These are phyloP conservation scores for Ctenopoma kingsleyae DNA, from an alignment of 2,797 vertebrate species.

Conservation along the genomic window DNA sequence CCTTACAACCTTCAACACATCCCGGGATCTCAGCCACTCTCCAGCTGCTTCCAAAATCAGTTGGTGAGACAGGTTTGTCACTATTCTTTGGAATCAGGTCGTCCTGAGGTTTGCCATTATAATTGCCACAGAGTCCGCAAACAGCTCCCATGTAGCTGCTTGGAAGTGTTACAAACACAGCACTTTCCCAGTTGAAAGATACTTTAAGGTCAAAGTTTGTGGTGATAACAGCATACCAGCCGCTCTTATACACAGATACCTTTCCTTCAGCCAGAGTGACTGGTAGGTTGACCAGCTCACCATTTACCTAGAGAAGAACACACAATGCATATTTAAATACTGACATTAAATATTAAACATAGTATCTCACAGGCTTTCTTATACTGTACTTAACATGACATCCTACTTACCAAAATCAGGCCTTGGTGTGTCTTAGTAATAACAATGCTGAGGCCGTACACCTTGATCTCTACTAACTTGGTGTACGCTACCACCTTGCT, in stretches of 20 bases:
- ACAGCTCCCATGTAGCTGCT: slow-evolving; percentile 73
- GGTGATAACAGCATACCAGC: slow-evolving; percentile 70
- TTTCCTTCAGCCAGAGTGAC: slow-evolving; percentile 51
- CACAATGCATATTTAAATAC: neutral
- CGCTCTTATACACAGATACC: slow-evolving; percentile 67
- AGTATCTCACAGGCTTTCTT: neutral
- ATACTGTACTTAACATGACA: neutral
- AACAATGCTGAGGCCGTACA: slow-evolving; percentile 70
- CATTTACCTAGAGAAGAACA: slow-evolving; percentile 80
- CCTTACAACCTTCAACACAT: slow-evolving; percentile 70
- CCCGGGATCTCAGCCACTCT: slow-evolving; percentile 68
- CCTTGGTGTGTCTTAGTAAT: slow-evolving; percentile 72
- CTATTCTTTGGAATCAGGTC: slow-evolving; percentile 76
- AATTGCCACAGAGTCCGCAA: slow-evolving; percentile 85
- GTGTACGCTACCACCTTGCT: slow-evolving; percentile 75
- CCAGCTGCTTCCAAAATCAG: slow-evolving; percentile 78
- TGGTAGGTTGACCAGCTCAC: slow-evolving; percentile 83
- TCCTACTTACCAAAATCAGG: slow-evolving; percentile 72
- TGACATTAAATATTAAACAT: neutral
- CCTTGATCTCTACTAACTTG: slow-evolving; percentile 75
- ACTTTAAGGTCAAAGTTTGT: slow-evolving; percentile 79
- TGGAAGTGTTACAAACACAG: slow-evolving; percentile 69
- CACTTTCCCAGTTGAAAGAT: slow-evolving; percentile 75
- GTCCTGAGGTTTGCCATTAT: slow-evolving; percentile 66
- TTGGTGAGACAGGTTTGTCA: neutral